Base-by-base conservation (phyloP, 2,113 vertebrate species). In the Boulengerochromis microlepis region DNA sequence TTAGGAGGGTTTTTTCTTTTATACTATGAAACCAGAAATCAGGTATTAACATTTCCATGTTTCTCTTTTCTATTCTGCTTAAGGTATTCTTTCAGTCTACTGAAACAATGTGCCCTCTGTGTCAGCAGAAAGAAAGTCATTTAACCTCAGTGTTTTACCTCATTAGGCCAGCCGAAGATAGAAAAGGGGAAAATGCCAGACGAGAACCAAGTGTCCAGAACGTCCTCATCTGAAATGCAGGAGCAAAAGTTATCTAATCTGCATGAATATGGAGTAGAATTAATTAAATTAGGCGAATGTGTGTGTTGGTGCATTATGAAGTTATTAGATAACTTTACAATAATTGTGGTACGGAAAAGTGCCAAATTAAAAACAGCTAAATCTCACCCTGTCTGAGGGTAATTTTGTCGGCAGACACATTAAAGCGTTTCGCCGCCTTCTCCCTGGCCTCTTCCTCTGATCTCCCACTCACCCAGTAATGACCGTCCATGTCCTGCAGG, bases 181-280 rank as follows among this genome's bases (percentile, higher is more conserved):
- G 97, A 97, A 88, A 99, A 98, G 8, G 98, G 98, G 87, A 98
- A 98, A 89, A 98, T 97, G 45, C 97, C 97, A 5, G 98, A 98
- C 1, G 98, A 98, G 94, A 98, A 98, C 98, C 98, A 98, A 18
- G 97, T 98, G 81, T 98, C 98, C 91, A 98, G 92, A 83, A 98
- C 97, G 31, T 98, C 97, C 24, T 97, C 97, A 81, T 98, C 97
- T 98, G 87, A 81, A 91, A 95, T 5, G 50, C 54, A 85, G 11
- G 26, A 84, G 56, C 69, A 89, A 76, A 84, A 81, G 35, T 80
- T 52, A 76, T 31, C 22, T 66, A n/a, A 87, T 89, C 33, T 71
- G 9, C 16, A 40, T 52, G 35, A 92, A 89, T 71, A 85, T 83
- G 82, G n/a, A 53, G 42, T 3, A 53, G n/a, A 76, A 40, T 64